These are phyloP conservation scores for Bombus terrestris DNA, from an alignment of 1,140 invertebrate species.

Conservation along the genomic window DNA sequence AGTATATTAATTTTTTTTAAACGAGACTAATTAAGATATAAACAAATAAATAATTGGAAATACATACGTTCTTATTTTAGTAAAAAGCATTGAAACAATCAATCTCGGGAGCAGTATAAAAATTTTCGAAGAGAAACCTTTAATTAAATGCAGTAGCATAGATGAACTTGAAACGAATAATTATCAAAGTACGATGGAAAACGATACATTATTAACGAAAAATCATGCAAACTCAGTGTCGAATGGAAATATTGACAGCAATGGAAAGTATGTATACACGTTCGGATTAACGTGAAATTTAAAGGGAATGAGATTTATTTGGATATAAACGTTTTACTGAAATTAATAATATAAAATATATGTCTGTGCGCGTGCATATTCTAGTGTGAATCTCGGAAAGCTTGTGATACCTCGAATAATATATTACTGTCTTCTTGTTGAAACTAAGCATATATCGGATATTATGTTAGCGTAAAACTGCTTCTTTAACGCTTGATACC, in stretches of 20 bases:
- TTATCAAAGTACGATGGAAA: not conserved
- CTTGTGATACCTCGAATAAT: not conserved
- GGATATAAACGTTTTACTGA: too few relatives aligned
- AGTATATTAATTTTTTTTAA: not conserved
- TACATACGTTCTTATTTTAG: conserved; percentile 43
- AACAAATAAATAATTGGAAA: not conserved
- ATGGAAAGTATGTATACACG: conserved; percentile 37
- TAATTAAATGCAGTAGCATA: conserved; percentile 17
- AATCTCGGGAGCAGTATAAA: conserved; percentile 71
- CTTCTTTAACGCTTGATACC: too few relatives aligned
- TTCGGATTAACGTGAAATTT: not conserved
- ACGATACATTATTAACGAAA: conserved; percentile 1
- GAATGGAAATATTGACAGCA: not conserved
- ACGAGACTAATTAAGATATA: not conserved
- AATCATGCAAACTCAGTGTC: not conserved
- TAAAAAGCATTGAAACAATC: conserved; percentile 59
- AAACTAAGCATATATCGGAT: too few relatives aligned
- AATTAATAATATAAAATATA: too few relatives aligned
- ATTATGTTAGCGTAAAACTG: too few relatives aligned
- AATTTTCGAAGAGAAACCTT: conserved; percentile 67
- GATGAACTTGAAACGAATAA: not conserved
- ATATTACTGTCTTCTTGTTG: too few relatives aligned
- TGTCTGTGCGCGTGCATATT: too few relatives aligned
- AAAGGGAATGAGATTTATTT: not conserved
- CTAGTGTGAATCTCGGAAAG: not conserved